These are phyloP conservation scores for Acrobasis repandana DNA, from an alignment of 2,888 invertebrate species.

Conservation along the genomic window DNA sequence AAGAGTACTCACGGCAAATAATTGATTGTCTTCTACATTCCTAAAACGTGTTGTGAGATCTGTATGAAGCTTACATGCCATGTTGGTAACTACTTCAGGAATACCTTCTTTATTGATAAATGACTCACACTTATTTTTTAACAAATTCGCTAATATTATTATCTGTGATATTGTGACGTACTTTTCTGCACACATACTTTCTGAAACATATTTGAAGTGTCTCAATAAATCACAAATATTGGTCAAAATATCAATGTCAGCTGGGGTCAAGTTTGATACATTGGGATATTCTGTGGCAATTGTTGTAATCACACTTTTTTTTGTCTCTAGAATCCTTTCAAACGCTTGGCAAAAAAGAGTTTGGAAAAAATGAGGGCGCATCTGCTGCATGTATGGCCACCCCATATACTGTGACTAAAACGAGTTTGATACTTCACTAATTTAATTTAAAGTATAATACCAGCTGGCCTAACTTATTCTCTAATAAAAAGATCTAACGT, in stretches of 20 bases:
- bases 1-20: constrained; percentile 8
- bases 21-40: constrained; percentile 10
- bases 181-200: constrained; percentile 20
- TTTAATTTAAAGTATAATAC: too few species aligned
- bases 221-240: background rate
- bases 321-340: constrained; percentile 21
- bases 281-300: constrained; percentile 22
- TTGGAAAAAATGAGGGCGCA: too few species aligned
- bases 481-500: too few species aligned
- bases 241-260: constrained; percentile 9
- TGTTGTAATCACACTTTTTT: constrained; percentile 28
- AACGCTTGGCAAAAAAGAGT: too few species aligned
- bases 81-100: constrained; percentile 11
- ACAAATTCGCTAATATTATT: constrained; percentile 17
- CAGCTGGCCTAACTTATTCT: too few species aligned
- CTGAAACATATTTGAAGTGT: constrained; percentile 16
- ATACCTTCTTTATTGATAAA: constrained; percentile 10
- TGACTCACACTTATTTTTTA: constrained; percentile 21
- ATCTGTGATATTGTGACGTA: constrained; percentile 19
- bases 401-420: too few species aligned
- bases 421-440: too few species aligned
- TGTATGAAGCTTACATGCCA: constrained; percentile 4
- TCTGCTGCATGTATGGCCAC: too few species aligned
- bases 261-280: background rate
- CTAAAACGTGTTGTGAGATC: constrained; percentile 12